These are phyloP conservation scores for Oncorhynchus masou DNA, from an alignment of 2,113 vertebrate species.

Conservation along the genomic window DNA sequence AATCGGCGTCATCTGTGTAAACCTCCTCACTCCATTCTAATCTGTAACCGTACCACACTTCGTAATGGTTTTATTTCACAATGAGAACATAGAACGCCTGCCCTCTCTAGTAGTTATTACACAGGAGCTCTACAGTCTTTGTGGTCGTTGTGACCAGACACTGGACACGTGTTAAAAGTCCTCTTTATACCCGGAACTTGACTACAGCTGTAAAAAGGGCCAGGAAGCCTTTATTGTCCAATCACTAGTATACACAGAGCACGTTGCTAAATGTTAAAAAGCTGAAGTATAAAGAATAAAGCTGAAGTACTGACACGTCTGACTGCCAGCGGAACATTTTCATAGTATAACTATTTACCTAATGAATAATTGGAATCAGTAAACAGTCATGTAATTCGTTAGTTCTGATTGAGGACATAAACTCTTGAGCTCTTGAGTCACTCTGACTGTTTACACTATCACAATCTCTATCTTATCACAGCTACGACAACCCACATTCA, in stretches of 20 bases:
- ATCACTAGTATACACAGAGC: not conserved
- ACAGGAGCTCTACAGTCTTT: conserved; percentile 41
- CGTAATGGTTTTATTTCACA: conserved; percentile 31
- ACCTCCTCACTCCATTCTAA: conserved; percentile 40
- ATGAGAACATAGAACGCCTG: conserved; percentile 19
- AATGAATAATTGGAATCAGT: not conserved
- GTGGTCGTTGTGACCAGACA: conserved; percentile 11
- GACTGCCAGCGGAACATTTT: not conserved
- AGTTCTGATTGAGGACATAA: not conserved
- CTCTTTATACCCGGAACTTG: not conserved
- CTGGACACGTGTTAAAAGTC: not conserved
- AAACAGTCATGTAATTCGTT: not conserved
- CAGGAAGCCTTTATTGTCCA: not conserved
- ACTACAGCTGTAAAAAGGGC: not conserved
- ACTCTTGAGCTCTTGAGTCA: not conserved
- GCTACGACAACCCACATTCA: not conserved
- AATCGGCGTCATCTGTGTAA: conserved; percentile 52
- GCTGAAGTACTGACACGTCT: not conserved
- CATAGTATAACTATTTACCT: not conserved
- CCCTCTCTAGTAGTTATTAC: conserved; percentile 33
- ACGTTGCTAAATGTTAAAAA: not conserved
- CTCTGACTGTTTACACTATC: conserved; percentile 8
- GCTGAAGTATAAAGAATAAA: not conserved
- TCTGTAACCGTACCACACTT: conserved; percentile 33
- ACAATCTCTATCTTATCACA: not conserved